Percentiles rank a stretch among this genome's conserved stretches.
Evolutionary conservation across 2,888 invertebrate species (phyloP).

Genomic region (Dysmachus trigonus): DNA sequence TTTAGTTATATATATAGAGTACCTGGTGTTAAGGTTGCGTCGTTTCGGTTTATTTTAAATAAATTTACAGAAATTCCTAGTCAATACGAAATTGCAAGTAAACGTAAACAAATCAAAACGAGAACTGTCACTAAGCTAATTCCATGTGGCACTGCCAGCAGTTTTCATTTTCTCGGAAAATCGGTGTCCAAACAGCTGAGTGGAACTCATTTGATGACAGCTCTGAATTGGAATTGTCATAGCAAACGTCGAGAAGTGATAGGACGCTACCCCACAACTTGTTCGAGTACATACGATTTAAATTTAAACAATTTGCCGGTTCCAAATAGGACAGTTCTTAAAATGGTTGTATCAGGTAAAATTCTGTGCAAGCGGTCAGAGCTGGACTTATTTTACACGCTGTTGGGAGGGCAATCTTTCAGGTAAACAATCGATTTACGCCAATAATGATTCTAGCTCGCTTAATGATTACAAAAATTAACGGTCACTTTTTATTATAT

Average conservation of each 20-base stretch:
- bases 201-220: too few relatives aligned
- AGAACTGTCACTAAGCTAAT: too few relatives aligned
- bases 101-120: too few relatives aligned
- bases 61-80: neutral
- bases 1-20: neutral
- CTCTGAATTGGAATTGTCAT: too few relatives aligned
- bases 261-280: too few relatives aligned
- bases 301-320: neutral
- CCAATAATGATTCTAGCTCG: neutral
- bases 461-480: too few relatives aligned
- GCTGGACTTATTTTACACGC: slow-evolving; percentile 64
- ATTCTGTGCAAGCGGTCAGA: neutral
- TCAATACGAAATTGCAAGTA: neutral
- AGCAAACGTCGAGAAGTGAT: too few relatives aligned
- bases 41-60: neutral
- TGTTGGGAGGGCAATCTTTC: slow-evolving; percentile 87
- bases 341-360: neutral
- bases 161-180: too few relatives aligned
- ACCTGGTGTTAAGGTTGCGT: neutral
- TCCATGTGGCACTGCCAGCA: too few relatives aligned
- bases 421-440: slow-evolving; percentile 66
- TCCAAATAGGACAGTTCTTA: neutral
- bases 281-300: too few relatives aligned
- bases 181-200: too few relatives aligned
- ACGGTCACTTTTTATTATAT: too few relatives aligned